phyloP scores from a whole-genome alignment of 1,140 invertebrate genomes.

The Solenopsis invicta region DNA sequence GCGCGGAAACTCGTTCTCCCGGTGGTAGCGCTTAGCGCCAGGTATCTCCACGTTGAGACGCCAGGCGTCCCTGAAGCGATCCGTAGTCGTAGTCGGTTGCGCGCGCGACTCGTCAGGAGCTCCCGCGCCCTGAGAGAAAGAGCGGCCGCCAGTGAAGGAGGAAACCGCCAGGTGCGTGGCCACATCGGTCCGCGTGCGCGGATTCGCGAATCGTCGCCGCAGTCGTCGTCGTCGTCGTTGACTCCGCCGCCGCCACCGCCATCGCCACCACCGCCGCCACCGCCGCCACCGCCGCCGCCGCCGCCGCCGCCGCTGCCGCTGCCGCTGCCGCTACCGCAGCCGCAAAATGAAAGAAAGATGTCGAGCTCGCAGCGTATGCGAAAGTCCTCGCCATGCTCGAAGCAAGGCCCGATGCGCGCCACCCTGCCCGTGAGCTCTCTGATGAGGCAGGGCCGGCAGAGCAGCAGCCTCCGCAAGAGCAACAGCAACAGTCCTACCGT shows the following conservation, averaged over 20 bases:
- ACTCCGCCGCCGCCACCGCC: too few relatives aligned
- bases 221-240: too few relatives aligned
- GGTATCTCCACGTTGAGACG: slow-evolving; percentile 23
- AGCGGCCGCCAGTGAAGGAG: slow-evolving; percentile 28
- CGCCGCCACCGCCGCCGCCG: too few relatives aligned
- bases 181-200: slow-evolving; percentile 23
- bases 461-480: slow-evolving; percentile 88
- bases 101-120: slow-evolving; percentile 40
- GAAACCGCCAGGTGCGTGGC: slow-evolving; percentile 58
- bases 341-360: slow-evolving; percentile 84
- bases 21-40: neutral
- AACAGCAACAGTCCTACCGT: slow-evolving; percentile 89
- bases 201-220: too few relatives aligned
- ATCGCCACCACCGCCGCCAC: too few relatives aligned
- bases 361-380: slow-evolving; percentile 89
- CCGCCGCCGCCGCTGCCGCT: too few relatives aligned
- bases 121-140: slow-evolving; percentile 59
- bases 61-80: slow-evolving; percentile 24
- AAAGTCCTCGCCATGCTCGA: slow-evolving; percentile 90
- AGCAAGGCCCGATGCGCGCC: slow-evolving; percentile 91
- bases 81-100: slow-evolving; percentile 25
- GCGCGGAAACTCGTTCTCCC: neutral
- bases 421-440: slow-evolving; percentile 91
- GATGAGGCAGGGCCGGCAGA: slow-evolving; percentile 88
- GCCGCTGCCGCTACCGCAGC: neutral